These are phyloP conservation scores for Trichechus manatus DNA, from an alignment of 2,113 vertebrate genomes.

Conservation along the genomic window DNA sequence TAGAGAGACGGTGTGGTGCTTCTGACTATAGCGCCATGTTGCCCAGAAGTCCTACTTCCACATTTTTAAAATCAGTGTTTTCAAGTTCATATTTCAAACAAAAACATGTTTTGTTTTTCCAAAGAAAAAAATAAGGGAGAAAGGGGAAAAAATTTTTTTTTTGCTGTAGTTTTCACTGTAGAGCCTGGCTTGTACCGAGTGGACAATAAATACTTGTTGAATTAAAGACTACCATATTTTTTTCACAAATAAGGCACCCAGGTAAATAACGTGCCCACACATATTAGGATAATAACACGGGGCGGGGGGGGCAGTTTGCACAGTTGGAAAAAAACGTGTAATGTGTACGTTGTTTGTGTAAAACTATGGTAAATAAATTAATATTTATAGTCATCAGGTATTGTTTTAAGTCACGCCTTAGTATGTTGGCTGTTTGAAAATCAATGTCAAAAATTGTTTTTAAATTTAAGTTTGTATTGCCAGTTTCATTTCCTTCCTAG, in stretches of 20 bases:
- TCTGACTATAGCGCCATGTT: too few species aligned
- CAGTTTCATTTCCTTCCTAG: constrained; percentile 11
- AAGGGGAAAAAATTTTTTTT: background rate
- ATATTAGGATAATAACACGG: too few species aligned
- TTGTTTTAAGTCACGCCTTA: background rate
- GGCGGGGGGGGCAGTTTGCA: too few species aligned
- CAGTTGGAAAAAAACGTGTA: too few species aligned
- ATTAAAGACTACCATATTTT: background rate
- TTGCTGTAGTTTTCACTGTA: background rate
- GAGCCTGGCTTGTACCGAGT: background rate
- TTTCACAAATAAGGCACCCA: too few species aligned
- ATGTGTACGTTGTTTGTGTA: too few species aligned
- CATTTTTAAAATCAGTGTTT: constrained; percentile 31
- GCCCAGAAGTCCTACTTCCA: background rate
- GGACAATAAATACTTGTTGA: constrained; percentile 9
- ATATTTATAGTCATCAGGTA: background rate
- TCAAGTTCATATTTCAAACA: background rate
- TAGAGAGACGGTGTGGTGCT: too few species aligned
- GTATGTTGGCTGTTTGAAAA: background rate
- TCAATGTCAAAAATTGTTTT: background rate
- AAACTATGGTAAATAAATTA: background rate
- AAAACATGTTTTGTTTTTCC: constrained; percentile 4
- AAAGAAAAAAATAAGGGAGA: background rate
- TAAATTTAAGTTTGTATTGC: background rate
- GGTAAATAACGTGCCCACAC: too few species aligned